phyloP scores from a whole-genome alignment of 2,113 vertebrate genomes.

The Chionomys nivalis region DNA sequence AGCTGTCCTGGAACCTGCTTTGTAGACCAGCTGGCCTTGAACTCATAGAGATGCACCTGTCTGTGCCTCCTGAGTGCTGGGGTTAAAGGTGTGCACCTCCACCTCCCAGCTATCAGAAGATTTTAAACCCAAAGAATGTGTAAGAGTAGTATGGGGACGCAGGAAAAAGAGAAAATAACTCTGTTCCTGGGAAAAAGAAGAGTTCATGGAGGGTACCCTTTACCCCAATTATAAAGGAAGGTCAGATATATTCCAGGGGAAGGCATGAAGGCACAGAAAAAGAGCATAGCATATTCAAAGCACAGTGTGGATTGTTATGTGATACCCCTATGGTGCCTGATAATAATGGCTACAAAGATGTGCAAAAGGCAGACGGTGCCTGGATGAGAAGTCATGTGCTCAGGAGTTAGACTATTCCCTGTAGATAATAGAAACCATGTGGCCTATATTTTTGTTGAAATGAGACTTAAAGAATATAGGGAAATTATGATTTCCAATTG shows the following conservation, averaged over 20 bases:
- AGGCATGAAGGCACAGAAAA: neutral
- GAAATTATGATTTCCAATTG: neutral
- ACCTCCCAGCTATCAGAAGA: neutral
- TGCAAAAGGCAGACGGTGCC: neutral
- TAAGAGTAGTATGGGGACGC: neutral
- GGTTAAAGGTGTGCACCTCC: neutral
- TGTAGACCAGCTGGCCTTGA: neutral
- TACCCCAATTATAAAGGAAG: constrained; percentile 30
- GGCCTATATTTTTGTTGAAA: neutral
- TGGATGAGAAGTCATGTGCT: neutral
- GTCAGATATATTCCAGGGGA: neutral
- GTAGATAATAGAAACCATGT: no score
- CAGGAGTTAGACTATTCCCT: constrained; percentile 1
- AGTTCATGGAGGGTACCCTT: constrained; percentile 15
- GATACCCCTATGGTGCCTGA: neutral
- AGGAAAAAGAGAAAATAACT: constrained; percentile 30
- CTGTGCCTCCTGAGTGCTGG: neutral
- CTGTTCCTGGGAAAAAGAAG: neutral
- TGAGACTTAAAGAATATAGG: neutral
- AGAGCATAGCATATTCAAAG: neutral
- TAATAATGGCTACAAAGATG: neutral
- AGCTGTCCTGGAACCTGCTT: neutral
- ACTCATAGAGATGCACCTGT: neutral
- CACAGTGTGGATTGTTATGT: neutral
- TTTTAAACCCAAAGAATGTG: constrained; percentile 30